These are phyloP conservation scores for Neocloeon triangulifer DNA, from an alignment of 1,140 invertebrate species.

Conservation along the genomic window DNA sequence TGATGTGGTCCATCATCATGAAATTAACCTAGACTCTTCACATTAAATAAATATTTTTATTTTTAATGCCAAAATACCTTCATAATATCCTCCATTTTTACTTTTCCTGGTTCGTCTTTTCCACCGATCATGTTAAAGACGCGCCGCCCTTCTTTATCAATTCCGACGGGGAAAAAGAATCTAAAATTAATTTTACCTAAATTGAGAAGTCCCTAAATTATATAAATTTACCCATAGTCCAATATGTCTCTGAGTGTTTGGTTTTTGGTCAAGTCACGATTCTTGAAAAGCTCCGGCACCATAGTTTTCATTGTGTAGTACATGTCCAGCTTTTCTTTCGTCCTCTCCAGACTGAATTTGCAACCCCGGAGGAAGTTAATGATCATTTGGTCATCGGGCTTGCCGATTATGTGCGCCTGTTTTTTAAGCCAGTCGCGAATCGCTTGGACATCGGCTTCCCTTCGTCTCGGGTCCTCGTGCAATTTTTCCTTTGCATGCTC, in stretches of 20 bases:
- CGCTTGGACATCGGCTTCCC: constrained; percentile 9
- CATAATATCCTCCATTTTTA: constrained; percentile 16
- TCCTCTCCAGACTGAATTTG: constrained; percentile 39
- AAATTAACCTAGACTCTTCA: constrained; percentile 19
- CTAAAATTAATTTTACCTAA: not conserved
- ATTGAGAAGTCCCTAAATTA: too few relatives aligned
- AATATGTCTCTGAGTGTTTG: constrained; percentile 14
- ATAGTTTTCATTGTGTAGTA: constrained; percentile 30
- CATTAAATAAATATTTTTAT: too few relatives aligned
- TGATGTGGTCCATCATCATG: constrained; percentile 20
- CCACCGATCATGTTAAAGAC: too few relatives aligned
- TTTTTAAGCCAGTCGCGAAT: constrained; percentile 12
- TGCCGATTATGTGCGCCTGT: constrained; percentile 12
- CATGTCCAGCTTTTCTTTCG: constrained; percentile 36
- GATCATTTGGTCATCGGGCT: constrained; percentile 32
- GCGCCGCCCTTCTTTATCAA: constrained; percentile 21
- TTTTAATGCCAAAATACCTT: too few relatives aligned
- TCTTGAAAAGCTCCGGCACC: constrained; percentile 27
- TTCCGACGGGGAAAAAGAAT: constrained; percentile 9
- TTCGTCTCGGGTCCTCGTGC: constrained; percentile 10
- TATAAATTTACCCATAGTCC: constrained; percentile 13
- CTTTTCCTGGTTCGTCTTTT: constrained; percentile 20
- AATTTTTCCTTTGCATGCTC: constrained; percentile 9
- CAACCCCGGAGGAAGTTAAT: constrained; percentile 34
- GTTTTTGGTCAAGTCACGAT: constrained; percentile 16